Evolutionary conservation across 2,888 invertebrate species (phyloP), one percentile per base, ranked within the genome.

Genomic region (Aphidius colemani): DNA sequence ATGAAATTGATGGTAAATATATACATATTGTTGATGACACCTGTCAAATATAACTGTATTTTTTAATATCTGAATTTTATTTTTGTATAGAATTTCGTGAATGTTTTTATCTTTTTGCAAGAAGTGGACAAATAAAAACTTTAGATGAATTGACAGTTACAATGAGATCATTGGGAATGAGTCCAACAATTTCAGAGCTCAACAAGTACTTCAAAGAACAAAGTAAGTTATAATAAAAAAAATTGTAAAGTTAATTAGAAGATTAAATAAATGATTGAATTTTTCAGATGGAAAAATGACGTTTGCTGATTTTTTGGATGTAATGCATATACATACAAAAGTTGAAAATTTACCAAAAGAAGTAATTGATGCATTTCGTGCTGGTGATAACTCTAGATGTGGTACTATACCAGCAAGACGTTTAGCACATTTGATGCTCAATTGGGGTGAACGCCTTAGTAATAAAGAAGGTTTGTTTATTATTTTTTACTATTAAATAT

Each of bases 281-380:
- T 40, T 53, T 65, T 78, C 87, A 87, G 92, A 90, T 70, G 95
- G 95, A 0, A 94, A 93, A 83, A 94, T 96, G 92, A 91, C 92
- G 0, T 98, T 98, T 82, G 95, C 97, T 0, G 96, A 96, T 76
- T 97, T 98, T 78, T 83, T 98, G 55, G 96, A 97, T 78, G 93
- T 96, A 1, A 95, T 97, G 94, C 95, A 97, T 79, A 89, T 92
- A 62, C 96, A 97, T 80, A 93, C 91, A 41, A 86, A 85, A 78
- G 90, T 91, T 7, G 95, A 96, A 78, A 90, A 94, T 75, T 84
- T 94, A 10, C 92, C 94, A 0, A 88, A 87, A 73, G 94, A 95
- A 85, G 90, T 94, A 1, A 89, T 95, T 58, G 92, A 93, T 59
- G 97, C 96, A 0, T 97, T 98, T 82, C 89, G 88, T 79, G 95